Conservation (phyloP, 2,888 invertebrate species). For the Clepsis dumicolana region DNA sequence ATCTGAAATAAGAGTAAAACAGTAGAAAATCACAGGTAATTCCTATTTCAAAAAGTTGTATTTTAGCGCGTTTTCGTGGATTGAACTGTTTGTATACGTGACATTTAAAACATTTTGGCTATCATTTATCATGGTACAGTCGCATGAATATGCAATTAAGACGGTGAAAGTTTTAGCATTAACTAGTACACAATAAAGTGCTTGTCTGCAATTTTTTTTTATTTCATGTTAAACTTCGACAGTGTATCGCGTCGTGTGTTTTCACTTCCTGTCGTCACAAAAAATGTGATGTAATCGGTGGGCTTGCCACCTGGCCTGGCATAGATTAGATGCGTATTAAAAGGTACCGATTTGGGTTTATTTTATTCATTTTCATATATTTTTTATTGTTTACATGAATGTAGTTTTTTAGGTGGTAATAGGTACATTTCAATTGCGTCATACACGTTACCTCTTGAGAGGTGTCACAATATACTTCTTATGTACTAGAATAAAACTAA, state of each 20-base stretch:
- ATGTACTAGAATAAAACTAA: too few species aligned
- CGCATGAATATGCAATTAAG: neutral
- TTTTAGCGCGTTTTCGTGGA: too few species aligned
- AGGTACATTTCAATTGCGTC: too few species aligned
- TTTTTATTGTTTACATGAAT: too few species aligned
- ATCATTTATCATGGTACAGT: neutral
- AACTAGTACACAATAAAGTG: slow-evolving; percentile 19
- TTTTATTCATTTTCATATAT: too few species aligned
- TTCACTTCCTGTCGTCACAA: slow-evolving; percentile 25
- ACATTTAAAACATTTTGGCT: neutral
- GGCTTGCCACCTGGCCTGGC: neutral
- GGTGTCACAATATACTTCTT: too few species aligned
- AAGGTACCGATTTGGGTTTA: neutral
- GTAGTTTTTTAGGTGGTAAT: too few species aligned
- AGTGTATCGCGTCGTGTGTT: slow-evolving; percentile 24
- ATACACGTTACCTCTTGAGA: too few species aligned
- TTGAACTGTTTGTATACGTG: too few species aligned
- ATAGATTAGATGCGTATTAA: neutral
- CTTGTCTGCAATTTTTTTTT: slow-evolving; percentile 3
- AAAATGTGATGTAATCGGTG: neutral
- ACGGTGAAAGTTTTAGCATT: slow-evolving; percentile 19
- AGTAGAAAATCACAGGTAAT: too few species aligned
- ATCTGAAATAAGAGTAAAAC: too few species aligned
- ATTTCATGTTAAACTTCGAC: slow-evolving; percentile 10
- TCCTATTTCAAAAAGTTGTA: too few species aligned